These are phyloP conservation scores for Julus scandinavius DNA, from an alignment of 2,888 invertebrate genomes.

Conservation along the genomic window DNA sequence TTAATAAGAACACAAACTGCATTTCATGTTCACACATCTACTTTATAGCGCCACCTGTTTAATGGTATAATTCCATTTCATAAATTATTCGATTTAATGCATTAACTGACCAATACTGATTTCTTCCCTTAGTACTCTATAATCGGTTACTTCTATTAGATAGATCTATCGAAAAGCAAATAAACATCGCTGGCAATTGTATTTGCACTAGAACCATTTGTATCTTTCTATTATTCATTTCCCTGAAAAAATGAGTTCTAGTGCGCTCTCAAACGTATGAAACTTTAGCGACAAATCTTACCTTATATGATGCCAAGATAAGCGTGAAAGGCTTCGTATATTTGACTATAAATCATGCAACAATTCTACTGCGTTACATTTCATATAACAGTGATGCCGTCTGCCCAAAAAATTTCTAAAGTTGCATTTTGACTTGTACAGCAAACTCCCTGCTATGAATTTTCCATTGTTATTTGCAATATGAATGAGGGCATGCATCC, in stretches of 20 bases:
- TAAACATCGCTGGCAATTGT: background rate
- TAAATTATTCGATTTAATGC: background rate
- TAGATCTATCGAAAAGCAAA: background rate
- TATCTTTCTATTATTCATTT: background rate
- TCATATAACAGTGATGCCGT: background rate
- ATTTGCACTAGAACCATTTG: background rate
- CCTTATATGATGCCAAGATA: background rate
- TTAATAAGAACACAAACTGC: too few species aligned
- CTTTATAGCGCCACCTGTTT: background rate
- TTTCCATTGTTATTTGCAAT: background rate
- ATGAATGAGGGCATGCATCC: slow-evolving; percentile 29
- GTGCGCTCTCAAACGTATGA: background rate
- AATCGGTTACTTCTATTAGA: background rate
- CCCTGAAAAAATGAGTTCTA: background rate
- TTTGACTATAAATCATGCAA: background rate
- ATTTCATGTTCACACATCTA: background rate
- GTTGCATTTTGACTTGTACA: background rate
- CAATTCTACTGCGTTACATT: background rate
- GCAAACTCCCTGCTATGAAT: background rate
- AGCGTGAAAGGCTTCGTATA: background rate
- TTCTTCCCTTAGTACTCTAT: background rate
- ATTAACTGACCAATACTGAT: background rate
- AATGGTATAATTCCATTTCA: background rate
- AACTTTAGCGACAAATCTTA: background rate
- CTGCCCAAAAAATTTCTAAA: background rate